Evolutionary conservation across 2,797 vertebrate genomes (phyloP).

Genomic region (Melanotaenia nigrans): DNA sequence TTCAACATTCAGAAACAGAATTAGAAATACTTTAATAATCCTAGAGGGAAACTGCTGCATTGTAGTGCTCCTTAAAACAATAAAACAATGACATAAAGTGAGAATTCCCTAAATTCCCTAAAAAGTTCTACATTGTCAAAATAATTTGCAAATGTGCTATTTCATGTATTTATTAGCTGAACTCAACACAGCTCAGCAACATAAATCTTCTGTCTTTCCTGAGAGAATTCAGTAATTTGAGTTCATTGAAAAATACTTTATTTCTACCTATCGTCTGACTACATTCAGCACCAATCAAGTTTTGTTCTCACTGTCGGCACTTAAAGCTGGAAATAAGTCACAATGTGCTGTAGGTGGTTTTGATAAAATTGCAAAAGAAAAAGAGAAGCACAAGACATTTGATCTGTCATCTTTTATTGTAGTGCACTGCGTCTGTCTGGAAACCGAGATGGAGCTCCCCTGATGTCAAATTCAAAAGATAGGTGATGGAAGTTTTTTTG

Average conservation of each 20-base stretch:
- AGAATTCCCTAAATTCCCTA: not conserved
- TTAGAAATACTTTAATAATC: too few relatives aligned
- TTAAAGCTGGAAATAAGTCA: not conserved
- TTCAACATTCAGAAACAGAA: not conserved
- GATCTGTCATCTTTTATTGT: not conserved
- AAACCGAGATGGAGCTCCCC: slow-evolving; percentile 1
- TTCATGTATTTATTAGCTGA: not conserved
- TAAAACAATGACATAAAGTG: too few relatives aligned
- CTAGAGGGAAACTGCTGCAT: too few relatives aligned
- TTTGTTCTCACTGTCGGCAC: not conserved
- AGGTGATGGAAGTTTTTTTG: slow-evolving; percentile 15
- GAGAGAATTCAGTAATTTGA: not conserved
- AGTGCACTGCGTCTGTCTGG: not conserved
- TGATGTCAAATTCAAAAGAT: slow-evolving; percentile 16
- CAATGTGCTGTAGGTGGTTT: not conserved
- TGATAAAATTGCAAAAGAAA: not conserved
- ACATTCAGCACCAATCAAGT: not conserved
- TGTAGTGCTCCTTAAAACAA: too few relatives aligned
- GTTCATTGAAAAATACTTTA: not conserved
- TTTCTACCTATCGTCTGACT: not conserved
- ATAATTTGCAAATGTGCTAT: not conserved
- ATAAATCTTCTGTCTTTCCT: not conserved
- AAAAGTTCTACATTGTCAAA: not conserved
- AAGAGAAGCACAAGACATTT: not conserved
- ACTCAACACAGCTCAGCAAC: not conserved